These are phyloP conservation scores for Campopleginae sp. DNA, from an alignment of 2,888 invertebrate genomes.

Conservation along the genomic window DNA sequence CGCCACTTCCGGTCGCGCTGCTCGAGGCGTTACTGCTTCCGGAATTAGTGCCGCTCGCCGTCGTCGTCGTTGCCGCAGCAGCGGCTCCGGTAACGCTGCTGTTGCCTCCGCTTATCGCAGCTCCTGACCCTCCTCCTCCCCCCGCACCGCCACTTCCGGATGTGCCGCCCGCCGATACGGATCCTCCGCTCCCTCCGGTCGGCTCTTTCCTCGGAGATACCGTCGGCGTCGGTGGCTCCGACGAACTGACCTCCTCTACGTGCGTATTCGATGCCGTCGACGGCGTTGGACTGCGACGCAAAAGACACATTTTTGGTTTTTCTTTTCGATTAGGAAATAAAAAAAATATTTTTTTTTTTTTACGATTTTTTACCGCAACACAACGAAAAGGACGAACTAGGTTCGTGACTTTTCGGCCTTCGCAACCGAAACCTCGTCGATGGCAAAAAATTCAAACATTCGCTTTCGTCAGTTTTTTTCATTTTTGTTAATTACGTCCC, in stretches of 20 bases:
- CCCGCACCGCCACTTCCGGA: slow-evolving; percentile 25
- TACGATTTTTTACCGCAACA: neutral
- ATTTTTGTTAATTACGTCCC: neutral
- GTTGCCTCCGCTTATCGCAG: slow-evolving; percentile 82
- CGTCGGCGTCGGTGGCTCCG: slow-evolving; percentile 84
- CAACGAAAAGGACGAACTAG: neutral
- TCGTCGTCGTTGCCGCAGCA: neutral
- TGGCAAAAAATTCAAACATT: neutral
- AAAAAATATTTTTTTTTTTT: slow-evolving; percentile 58
- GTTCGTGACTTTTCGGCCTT: neutral
- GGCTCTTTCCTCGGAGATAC: slow-evolving; percentile 82
- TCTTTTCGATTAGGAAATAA: too few relatives aligned
- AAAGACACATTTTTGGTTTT: slow-evolving; percentile 78
- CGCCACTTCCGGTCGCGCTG: slow-evolving; percentile 52
- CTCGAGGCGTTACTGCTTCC: slow-evolving; percentile 74
- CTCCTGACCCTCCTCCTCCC: slow-evolving; percentile 67
- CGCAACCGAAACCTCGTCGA: neutral
- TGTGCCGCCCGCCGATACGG: slow-evolving; percentile 14
- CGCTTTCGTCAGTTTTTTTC: neutral
- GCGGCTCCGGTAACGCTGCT: neutral
- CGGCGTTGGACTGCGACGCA: slow-evolving; percentile 84
- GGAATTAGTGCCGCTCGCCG: slow-evolving; percentile 25
- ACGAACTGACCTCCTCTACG: slow-evolving; percentile 83
- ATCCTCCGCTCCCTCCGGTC: slow-evolving; percentile 27
- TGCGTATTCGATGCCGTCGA: slow-evolving; percentile 84